Conservation (phyloP, 2,113 vertebrate species). For the Natator depressus region DNA sequence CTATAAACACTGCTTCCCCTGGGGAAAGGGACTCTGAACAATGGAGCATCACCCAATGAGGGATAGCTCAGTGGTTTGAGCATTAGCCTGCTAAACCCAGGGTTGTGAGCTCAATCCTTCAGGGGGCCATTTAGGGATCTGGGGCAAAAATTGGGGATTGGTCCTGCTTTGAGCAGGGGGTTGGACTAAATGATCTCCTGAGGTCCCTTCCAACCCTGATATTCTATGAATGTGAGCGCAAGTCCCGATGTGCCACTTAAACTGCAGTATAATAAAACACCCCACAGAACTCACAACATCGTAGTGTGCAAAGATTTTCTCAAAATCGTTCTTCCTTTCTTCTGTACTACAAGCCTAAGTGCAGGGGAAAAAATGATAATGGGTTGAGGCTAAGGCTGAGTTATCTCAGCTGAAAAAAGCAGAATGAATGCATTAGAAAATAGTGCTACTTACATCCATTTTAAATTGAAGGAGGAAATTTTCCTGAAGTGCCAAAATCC, state of each 20-base stretch:
- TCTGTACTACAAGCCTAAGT: conserved; percentile 85
- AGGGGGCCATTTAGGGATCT: too few relatives aligned
- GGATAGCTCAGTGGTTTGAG: too few relatives aligned
- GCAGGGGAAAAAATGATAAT: background rate
- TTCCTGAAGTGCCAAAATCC: conserved; percentile 93
- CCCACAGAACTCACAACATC: conserved; percentile 89
- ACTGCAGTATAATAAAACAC: background rate
- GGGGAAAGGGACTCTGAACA: background rate
- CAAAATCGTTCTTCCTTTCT: conserved; percentile 93
- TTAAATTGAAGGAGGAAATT: conserved; percentile 97
- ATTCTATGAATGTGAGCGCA: background rate
- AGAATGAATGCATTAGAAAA: background rate
- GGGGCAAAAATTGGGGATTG: too few relatives aligned
- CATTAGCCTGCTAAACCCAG: too few relatives aligned
- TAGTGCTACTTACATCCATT: conserved; percentile 89
- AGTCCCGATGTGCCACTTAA: background rate
- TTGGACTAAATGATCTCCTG: too few relatives aligned
- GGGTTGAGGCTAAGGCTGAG: background rate
- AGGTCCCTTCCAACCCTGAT: too few relatives aligned
- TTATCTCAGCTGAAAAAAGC: background rate
- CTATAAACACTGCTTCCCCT: background rate
- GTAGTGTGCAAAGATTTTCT: conserved; percentile 95
- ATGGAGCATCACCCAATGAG: accelerated
- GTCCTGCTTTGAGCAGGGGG: too few relatives aligned
- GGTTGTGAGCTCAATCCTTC: too few relatives aligned